Evolutionary conservation across 1,140 invertebrate species (phyloP).

Genomic region (Bombus impatiens): DNA sequence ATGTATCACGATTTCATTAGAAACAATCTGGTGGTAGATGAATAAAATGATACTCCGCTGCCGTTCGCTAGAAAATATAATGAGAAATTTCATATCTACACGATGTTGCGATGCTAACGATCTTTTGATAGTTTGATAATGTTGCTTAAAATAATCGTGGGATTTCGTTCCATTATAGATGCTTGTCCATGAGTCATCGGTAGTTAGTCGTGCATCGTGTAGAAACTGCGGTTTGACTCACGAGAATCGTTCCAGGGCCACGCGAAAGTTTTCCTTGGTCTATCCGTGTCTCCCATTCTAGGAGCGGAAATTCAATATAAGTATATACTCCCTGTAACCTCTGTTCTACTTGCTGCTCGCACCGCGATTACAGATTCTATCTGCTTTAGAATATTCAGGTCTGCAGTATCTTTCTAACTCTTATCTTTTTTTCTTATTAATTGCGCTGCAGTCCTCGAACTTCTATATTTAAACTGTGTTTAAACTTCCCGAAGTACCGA

Average conservation of each 20-base stretch:
- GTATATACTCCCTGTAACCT: background rate
- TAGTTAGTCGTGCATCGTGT: constrained; percentile 43
- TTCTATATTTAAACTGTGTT: too few species aligned
- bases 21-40: background rate
- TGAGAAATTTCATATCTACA: background rate
- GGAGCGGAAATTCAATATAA: constrained; percentile 25
- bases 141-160: constrained; percentile 40
- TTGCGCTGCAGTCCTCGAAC: too few species aligned
- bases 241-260: constrained; percentile 44
- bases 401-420: too few species aligned
- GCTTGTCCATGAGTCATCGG: constrained; percentile 54
- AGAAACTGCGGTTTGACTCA: constrained; percentile 53
- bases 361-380: background rate
- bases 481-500: too few species aligned
- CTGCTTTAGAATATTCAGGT: background rate
- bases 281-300: constrained; percentile 16
- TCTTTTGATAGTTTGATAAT: background rate
- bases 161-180: constrained; percentile 61
- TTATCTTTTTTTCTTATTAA: background rate
- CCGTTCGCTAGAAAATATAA: background rate
- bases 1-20: background rate
- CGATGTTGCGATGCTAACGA: background rate
- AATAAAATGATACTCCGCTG: background rate
- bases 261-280: constrained; percentile 37
- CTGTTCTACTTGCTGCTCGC: background rate